Conservation (phyloP, 1,140 invertebrate species). For the Drosophila setifemur region DNA sequence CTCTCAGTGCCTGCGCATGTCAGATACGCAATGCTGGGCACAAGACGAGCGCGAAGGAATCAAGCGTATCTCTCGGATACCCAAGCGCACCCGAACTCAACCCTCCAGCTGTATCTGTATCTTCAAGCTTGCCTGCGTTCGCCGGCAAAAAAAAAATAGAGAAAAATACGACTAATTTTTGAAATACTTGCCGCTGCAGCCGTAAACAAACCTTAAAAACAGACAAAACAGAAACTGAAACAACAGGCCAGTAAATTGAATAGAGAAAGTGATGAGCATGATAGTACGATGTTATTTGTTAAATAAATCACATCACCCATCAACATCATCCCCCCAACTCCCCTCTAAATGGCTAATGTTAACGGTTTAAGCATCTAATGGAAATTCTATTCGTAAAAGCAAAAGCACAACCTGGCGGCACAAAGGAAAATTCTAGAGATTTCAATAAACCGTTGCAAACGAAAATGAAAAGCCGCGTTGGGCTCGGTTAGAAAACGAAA, state of each 20-base stretch:
- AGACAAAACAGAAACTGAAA: conserved; percentile 49
- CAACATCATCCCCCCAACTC: conserved; percentile 12
- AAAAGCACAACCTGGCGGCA: conserved; percentile 7
- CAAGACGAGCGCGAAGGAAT: conserved; percentile 70
- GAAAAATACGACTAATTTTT: conserved; percentile 66
- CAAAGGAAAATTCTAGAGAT: conserved; percentile 26
- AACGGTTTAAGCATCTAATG: conserved; percentile 13
- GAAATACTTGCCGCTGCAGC: conserved; percentile 57
- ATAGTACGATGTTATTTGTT: conserved; percentile 66
- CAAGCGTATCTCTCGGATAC: conserved; percentile 67
- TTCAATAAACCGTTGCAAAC: conserved; percentile 19
- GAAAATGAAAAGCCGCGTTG: not conserved
- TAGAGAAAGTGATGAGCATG: conserved; percentile 74
- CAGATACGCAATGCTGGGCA: conserved; percentile 76
- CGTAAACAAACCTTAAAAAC: conserved; percentile 24
- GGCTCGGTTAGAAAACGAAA: not conserved
- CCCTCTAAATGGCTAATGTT: not conserved
- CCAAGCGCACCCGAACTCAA: conserved; percentile 41
- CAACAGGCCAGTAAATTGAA: conserved; percentile 54
- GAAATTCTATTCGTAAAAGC: conserved; percentile 49
- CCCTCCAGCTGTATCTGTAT: conserved; percentile 61
- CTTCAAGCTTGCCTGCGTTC: conserved; percentile 69
- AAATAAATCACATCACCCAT: conserved; percentile 59
- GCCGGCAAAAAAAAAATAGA: conserved; percentile 17
- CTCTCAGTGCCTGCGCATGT: conserved; percentile 47